Conservation (phyloP, 2,113 vertebrate species). For the Pedionomus torquatus region DNA sequence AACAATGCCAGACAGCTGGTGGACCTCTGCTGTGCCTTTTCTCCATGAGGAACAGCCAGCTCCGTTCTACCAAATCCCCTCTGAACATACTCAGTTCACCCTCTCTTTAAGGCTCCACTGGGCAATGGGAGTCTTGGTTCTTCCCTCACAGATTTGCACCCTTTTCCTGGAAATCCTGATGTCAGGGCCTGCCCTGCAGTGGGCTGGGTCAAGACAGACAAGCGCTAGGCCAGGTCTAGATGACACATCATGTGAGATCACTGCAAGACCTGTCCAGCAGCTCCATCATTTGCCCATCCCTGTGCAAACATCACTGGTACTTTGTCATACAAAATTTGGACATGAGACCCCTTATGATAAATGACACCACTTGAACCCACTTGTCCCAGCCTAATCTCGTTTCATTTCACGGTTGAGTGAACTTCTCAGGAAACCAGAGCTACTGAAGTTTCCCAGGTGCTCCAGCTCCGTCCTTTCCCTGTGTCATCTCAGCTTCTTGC, state of each 20-base stretch:
- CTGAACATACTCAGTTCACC: accelerated
- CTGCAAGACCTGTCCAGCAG: neutral
- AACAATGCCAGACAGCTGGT: neutral
- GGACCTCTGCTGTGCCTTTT: neutral
- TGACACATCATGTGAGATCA: neutral
- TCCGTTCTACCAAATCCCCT: neutral
- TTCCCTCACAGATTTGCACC: neutral
- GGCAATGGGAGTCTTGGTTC: accelerated
- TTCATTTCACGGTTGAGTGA: neutral
- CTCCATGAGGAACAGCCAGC: neutral
- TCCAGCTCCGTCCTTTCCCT: neutral
- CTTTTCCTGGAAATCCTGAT: neutral
- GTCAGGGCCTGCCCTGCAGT: neutral
- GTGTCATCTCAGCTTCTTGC: neutral
- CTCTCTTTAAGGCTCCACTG: neutral
- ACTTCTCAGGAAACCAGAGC: neutral
- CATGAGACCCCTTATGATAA: neutral
- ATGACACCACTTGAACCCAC: neutral
- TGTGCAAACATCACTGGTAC: neutral
- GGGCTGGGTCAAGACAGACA: neutral
- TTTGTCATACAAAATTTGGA: neutral
- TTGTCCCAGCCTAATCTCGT: neutral
- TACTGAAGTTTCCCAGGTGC: neutral
- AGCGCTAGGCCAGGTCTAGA: neutral
- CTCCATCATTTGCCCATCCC: neutral